A percentile compares a stretch with the other conserved stretches of the same genome.
Evolutionary conservation across 2,888 invertebrate species (phyloP).

Genomic region (Thymelicus sylvestris): DNA sequence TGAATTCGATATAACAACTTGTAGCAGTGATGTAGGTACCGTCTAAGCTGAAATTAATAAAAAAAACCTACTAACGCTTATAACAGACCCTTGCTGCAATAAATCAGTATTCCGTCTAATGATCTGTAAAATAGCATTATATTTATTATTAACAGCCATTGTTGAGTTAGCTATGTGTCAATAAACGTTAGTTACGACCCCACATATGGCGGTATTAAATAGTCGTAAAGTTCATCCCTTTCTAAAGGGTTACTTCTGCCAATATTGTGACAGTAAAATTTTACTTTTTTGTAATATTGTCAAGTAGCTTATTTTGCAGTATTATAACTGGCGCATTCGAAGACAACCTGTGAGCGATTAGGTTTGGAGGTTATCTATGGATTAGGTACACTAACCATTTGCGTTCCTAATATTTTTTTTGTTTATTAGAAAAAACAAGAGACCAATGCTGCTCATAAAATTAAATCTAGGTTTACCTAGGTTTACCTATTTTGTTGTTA

Average conservation of each 20-base stretch:
- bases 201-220: conserved; percentile 51
- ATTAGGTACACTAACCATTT: no score
- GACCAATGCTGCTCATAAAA: no score
- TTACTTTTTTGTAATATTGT: neutral
- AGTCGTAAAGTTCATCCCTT: conserved; percentile 48
- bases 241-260: conserved; percentile 13
- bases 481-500: no score
- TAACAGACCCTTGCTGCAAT: conserved; percentile 1
- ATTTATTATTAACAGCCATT: conserved; percentile 42
- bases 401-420: no score
- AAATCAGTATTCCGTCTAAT: conserved; percentile 43
- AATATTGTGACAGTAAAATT: conserved; percentile 6
- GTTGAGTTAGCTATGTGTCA: conserved; percentile 26
- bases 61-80: neutral
- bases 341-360: no score
- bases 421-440: no score
- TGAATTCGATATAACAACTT: no score
- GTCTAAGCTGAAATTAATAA: neutral
- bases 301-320: neutral
- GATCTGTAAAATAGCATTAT: conserved; percentile 49
- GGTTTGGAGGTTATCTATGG: no score
- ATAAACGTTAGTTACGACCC: conserved; percentile 51
- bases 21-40: no score
- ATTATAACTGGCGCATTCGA: no score
- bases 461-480: no score